phyloP scores from a whole-genome alignment of 1,140 invertebrate genomes.

The Acromyrmex heyeri region DNA sequence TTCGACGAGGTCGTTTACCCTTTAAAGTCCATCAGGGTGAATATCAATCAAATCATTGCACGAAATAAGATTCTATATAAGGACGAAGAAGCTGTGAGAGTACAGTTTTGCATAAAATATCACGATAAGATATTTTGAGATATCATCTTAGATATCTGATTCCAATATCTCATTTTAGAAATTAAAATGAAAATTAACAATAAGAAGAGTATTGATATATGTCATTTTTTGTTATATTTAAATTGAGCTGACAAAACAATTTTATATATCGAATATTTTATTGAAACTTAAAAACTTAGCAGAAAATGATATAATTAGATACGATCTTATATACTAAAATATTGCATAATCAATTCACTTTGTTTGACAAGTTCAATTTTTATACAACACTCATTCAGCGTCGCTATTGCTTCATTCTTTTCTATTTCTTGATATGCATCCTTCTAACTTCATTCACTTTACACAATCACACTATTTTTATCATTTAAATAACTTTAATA shows the following conservation, averaged over 20 bases:
- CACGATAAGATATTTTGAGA: neutral
- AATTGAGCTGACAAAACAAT: neutral
- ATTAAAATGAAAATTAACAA: neutral
- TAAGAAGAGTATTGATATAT: neutral
- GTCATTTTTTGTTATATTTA: neutral
- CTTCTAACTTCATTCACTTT: too few relatives aligned
- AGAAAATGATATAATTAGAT: too few relatives aligned
- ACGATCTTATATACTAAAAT: too few relatives aligned
- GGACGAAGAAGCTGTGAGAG: too few relatives aligned
- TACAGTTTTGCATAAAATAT: neutral
- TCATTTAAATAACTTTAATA: too few relatives aligned
- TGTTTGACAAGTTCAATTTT: slow-evolving; percentile 12
- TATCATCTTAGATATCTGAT: neutral
- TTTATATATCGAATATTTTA: neutral
- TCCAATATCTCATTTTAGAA: neutral
- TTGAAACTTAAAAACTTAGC: too few relatives aligned
- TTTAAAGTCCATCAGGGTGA: neutral
- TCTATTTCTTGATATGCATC: too few relatives aligned
- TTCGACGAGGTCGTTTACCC: slow-evolving; percentile 1
- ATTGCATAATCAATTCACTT: neutral
- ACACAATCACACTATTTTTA: too few relatives aligned
- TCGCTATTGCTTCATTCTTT: too few relatives aligned
- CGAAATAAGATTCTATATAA: slow-evolving; percentile 3
- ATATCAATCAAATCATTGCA: slow-evolving; percentile 11
- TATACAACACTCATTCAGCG: neutral